Evolutionary conservation across 2,113 vertebrate genomes (phyloP).

Genomic region (Brachyistius frenatus): DNA sequence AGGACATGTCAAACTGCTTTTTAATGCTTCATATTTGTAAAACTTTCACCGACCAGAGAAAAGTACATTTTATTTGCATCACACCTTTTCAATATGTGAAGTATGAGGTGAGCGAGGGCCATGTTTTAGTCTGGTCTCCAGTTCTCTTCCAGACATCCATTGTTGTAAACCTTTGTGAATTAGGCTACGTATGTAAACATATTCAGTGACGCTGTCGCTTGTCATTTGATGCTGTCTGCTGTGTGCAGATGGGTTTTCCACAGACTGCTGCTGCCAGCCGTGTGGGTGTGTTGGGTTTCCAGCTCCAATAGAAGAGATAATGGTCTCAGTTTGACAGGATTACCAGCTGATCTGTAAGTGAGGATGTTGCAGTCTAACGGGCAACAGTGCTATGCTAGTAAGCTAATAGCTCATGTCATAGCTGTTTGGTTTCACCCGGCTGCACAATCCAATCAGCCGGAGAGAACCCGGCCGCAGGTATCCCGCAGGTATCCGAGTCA

Average conservation of each 20-base stretch:
- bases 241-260: constrained; percentile 21
- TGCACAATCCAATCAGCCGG: constrained; percentile 18
- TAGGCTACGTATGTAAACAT: too few relatives aligned
- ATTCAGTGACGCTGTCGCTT: background rate
- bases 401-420: constrained; percentile 29
- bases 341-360: too few relatives aligned
- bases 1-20: too few relatives aligned
- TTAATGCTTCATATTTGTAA: too few relatives aligned
- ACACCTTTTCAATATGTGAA: too few relatives aligned
- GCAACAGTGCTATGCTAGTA: constrained; percentile 46
- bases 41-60: too few relatives aligned
- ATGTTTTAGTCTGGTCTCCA: too few relatives aligned
- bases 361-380: constrained; percentile 5
- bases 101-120: too few relatives aligned
- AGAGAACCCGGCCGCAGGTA: constrained; percentile 36
- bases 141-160: too few relatives aligned
- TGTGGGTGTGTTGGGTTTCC: constrained; percentile 39
- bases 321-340: constrained; percentile 18
- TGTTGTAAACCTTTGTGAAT: too few relatives aligned
- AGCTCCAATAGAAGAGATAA: constrained; percentile 34
- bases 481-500: constrained; percentile 67
- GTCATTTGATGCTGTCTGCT: constrained; percentile 15
- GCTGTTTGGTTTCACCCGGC: constrained; percentile 35
- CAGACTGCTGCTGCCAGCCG: background rate
- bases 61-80: too few relatives aligned